phyloP scores from a whole-genome alignment of 2,888 invertebrate species.

The Ptychoptera contaminata region DNA sequence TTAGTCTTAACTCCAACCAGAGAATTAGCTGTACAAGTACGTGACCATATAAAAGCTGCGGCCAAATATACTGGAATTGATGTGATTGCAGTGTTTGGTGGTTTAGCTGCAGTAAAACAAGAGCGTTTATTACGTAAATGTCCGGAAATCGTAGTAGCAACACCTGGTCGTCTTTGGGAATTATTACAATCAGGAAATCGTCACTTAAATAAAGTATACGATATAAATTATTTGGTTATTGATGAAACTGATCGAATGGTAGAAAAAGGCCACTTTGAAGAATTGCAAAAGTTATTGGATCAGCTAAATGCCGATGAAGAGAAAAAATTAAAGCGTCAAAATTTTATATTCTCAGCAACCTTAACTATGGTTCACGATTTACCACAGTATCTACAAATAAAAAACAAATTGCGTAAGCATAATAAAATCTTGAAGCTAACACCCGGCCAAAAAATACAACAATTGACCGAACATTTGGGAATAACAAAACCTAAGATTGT shows the following conservation, averaged over 20 bases:
- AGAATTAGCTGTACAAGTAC: slow-evolving; percentile 89
- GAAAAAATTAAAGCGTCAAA: slow-evolving; percentile 54
- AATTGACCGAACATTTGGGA: slow-evolving; percentile 63
- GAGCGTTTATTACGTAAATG: slow-evolving; percentile 62
- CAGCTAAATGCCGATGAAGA: slow-evolving; percentile 55
- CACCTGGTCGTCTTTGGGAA: slow-evolving; percentile 96
- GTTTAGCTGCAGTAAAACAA: slow-evolving; percentile 88
- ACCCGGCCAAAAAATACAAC: slow-evolving; percentile 57
- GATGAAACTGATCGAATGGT: slow-evolving; percentile 99
- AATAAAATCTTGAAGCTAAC: slow-evolving; percentile 47
- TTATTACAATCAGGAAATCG: slow-evolving; percentile 62
- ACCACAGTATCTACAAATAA: slow-evolving; percentile 50
- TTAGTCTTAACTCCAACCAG: slow-evolving; percentile 89
- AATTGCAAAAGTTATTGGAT: slow-evolving; percentile 66
- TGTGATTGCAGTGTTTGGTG: slow-evolving; percentile 80
- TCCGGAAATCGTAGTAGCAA: slow-evolving; percentile 92
- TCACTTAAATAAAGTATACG: slow-evolving; percentile 55
- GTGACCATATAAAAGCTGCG: slow-evolving; percentile 62
- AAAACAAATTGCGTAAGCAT: slow-evolving; percentile 15
- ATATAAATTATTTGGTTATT: slow-evolving; percentile 76
- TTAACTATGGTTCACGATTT: slow-evolving; percentile 81
- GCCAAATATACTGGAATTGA: slow-evolving; percentile 64
- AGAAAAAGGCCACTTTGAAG: slow-evolving; percentile 90
- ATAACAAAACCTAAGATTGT: slow-evolving; percentile 84
- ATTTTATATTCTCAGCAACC: slow-evolving; percentile 95